phyloP scores from a whole-genome alignment of 2,113 vertebrate species.

The Erythrocercus mccallii region DNA sequence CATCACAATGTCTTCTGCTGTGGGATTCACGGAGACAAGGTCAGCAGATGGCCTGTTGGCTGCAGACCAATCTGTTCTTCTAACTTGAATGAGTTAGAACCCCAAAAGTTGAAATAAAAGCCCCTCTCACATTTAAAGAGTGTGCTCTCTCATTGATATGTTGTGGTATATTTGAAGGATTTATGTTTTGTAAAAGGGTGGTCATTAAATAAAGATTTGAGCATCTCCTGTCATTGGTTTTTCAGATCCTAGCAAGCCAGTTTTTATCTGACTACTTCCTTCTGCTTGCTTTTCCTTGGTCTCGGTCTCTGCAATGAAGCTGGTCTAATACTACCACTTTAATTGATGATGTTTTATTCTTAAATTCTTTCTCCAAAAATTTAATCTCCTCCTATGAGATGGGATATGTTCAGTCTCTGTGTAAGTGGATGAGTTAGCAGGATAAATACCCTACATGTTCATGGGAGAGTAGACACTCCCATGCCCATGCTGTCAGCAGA shows the following conservation, averaged over 20 bases:
- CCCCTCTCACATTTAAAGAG: background rate
- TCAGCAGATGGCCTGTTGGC: slow-evolving; percentile 75
- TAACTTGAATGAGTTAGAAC: slow-evolving; percentile 41
- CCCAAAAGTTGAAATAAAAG: slow-evolving; percentile 17
- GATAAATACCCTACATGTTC: background rate
- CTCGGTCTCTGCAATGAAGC: background rate
- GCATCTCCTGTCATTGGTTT: background rate
- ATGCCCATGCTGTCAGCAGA: background rate
- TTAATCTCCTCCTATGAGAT: background rate
- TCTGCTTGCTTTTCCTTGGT: background rate
- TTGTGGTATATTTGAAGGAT: background rate
- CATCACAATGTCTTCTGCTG: slow-evolving; percentile 66
- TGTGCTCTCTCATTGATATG: background rate
- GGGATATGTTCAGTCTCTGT: background rate
- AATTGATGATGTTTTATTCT: background rate
- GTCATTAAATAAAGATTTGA: background rate
- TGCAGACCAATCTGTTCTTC: slow-evolving; percentile 63
- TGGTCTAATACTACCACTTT: background rate
- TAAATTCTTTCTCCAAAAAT: background rate
- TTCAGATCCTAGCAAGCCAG: background rate
- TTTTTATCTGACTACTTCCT: background rate
- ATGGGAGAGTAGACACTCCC: background rate
- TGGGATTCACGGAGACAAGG: slow-evolving; percentile 71
- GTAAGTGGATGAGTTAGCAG: background rate
- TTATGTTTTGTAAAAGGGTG: background rate